Conservation (phyloP, 2,888 invertebrate genomes). For the Athalia rosae region DNA sequence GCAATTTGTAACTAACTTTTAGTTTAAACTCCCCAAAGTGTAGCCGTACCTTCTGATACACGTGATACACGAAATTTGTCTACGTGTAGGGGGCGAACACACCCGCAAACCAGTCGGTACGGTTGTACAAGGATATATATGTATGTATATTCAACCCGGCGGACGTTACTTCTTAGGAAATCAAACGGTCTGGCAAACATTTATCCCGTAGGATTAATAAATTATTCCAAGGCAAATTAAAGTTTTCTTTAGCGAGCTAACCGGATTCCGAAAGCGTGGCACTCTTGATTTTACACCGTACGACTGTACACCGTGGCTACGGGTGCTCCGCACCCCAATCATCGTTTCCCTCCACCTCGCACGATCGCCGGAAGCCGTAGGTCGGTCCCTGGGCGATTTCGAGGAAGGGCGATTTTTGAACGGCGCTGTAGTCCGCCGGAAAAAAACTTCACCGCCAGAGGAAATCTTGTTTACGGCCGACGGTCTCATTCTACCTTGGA, state of each 20-base stretch:
- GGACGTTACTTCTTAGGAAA: constrained; percentile 15
- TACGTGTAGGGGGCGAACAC: no score
- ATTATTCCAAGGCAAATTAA: constrained; percentile 41
- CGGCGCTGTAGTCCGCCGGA: not conserved
- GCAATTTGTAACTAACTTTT: not conserved
- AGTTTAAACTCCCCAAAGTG: constrained; percentile 8
- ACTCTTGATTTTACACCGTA: not conserved
- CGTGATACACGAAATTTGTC: no score
- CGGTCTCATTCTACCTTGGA: no score
- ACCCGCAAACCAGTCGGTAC: not conserved
- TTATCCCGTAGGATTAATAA: constrained; percentile 37
- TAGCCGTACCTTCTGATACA: not conserved
- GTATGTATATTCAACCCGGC: not conserved
- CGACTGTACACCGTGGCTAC: not conserved
- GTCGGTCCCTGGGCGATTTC: constrained; percentile 28
- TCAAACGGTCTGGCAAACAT: constrained; percentile 39
- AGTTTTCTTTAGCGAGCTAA: constrained; percentile 16
- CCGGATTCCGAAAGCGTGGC: not conserved
- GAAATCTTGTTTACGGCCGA: constrained; percentile 1
- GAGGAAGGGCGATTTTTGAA: constrained; percentile 30
- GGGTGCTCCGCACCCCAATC: no score
- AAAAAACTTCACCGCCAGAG: not conserved
- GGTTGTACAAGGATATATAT: not conserved
- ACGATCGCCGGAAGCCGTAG: not conserved
- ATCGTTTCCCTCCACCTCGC: no score